Evolutionary conservation across 2,797 vertebrate species (phyloP).

Genomic region (Peromyscus melanophrys): DNA sequence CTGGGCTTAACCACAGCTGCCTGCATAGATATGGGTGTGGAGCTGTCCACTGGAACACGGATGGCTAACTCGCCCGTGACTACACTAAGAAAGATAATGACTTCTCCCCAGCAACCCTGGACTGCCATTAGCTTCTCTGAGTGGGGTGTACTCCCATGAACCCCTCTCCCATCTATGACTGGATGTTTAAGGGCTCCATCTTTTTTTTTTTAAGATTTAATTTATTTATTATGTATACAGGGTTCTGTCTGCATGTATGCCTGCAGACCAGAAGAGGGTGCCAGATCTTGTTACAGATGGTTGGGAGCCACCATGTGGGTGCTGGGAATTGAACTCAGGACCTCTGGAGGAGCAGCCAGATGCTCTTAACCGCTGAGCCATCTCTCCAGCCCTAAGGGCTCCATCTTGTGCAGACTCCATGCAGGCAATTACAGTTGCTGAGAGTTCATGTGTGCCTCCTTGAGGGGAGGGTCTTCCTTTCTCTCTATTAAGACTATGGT

Average conservation of each 20-base stretch:
- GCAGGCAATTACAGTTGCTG: not conserved
- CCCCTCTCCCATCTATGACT: not conserved
- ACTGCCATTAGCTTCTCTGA: not conserved
- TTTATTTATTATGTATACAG: too few relatives aligned
- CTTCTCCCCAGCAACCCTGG: not conserved
- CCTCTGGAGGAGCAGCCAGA: too few relatives aligned
- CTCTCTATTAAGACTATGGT: not conserved
- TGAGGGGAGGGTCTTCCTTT: not conserved
- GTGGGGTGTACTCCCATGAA: not conserved
- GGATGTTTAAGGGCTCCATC: not conserved
- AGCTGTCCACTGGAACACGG: not conserved
- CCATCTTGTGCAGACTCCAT: not conserved
- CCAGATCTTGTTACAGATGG: too few relatives aligned
- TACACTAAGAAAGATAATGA: not conserved
- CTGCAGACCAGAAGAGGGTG: too few relatives aligned
- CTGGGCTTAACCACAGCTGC: not conserved
- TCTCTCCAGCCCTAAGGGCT: too few relatives aligned
- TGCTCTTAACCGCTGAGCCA: too few relatives aligned
- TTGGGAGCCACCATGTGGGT: too few relatives aligned
- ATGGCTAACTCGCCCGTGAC: not conserved
- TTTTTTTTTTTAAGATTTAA: not conserved
- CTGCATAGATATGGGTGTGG: too few relatives aligned
- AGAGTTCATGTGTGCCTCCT: not conserved
- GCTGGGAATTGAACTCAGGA: too few relatives aligned
- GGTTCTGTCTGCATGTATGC: too few relatives aligned